A percentile compares a stretch with the other conserved stretches of the same genome.
Conservation (phyloP, 2,888 invertebrate species). For the Agrochola circellaris region DNA sequence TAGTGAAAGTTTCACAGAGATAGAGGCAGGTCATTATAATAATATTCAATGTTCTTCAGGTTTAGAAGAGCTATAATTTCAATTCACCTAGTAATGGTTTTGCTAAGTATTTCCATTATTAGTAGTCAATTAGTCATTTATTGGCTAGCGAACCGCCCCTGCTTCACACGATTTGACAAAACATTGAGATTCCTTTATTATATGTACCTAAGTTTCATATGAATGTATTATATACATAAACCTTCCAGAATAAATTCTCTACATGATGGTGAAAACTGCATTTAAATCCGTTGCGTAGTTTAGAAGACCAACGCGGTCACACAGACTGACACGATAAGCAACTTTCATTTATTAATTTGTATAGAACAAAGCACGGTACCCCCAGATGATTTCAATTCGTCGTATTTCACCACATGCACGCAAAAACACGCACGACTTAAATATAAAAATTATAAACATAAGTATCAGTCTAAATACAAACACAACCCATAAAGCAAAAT, state of each 20-base stretch:
- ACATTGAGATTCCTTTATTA: not conserved
- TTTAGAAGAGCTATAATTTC: not conserved
- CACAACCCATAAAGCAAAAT: not conserved
- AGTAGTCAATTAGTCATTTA: too few relatives aligned
- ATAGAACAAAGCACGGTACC: not conserved
- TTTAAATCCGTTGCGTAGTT: not conserved
- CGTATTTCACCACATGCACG: not conserved
- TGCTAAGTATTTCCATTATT: not conserved
- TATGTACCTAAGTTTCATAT: not conserved
- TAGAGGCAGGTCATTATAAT: not conserved
- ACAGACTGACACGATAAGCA: not conserved
- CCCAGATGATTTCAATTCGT: not conserved
- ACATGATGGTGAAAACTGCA: not conserved
- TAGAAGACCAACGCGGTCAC: not conserved
- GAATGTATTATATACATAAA: not conserved
- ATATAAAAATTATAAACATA: slow-evolving; percentile 5
- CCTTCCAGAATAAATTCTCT: not conserved
- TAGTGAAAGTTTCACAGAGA: not conserved
- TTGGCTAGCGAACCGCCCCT: not conserved
- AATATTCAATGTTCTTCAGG: not conserved
- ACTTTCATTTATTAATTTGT: not conserved
- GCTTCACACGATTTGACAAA: not conserved
- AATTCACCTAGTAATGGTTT: not conserved
- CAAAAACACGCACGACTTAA: not conserved
- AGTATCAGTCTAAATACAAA: not conserved